Percentiles rank a stretch among this genome's conserved stretches.
Conservation (phyloP, 2,113 vertebrate species). For the Larimichthys polyactis region DNA sequence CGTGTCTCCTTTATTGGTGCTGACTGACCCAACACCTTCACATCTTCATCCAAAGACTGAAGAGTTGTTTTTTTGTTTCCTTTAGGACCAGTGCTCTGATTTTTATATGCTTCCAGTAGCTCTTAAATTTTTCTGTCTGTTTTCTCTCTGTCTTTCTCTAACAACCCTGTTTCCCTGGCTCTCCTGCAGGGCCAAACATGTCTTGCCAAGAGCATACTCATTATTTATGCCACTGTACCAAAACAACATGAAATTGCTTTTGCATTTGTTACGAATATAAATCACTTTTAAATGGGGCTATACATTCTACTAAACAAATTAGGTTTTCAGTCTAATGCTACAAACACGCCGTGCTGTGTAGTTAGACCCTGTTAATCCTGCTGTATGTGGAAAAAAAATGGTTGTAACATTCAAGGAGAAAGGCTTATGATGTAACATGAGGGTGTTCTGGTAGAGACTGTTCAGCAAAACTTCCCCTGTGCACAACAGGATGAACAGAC, state of each 20-base stretch:
- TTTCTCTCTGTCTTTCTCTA: conserved; percentile 18
- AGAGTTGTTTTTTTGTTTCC: conserved; percentile 1
- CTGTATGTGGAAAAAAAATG: conserved; percentile 22
- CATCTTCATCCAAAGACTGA: not conserved
- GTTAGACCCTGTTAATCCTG: conserved; percentile 25
- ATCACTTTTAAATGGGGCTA: conserved; percentile 34
- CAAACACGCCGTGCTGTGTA: not conserved
- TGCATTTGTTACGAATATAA: conserved; percentile 36
- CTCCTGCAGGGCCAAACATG: conserved; percentile 35
- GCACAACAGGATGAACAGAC: conserved; percentile 29
- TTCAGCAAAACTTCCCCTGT: conserved; percentile 21
- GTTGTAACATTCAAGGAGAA: conserved; percentile 24
- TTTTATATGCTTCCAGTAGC: conserved; percentile 5
- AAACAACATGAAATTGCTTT: conserved; percentile 44
- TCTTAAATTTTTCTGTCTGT: conserved; percentile 12
- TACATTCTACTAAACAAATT: conserved; percentile 29
- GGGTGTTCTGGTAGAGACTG: conserved; percentile 23
- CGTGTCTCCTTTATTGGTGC: not conserved
- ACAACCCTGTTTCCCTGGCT: conserved; percentile 31
- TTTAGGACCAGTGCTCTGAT: not conserved
- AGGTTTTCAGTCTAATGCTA: conserved; percentile 12
- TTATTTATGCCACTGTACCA: conserved; percentile 47
- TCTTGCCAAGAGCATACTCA: conserved; percentile 43
- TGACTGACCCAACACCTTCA: not conserved
- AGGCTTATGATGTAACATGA: conserved; percentile 24